Percentiles rank a stretch among this genome's conserved stretches.
phyloP scores from a whole-genome alignment of 2,797 vertebrate species.

The Ceyx erithaca region DNA sequence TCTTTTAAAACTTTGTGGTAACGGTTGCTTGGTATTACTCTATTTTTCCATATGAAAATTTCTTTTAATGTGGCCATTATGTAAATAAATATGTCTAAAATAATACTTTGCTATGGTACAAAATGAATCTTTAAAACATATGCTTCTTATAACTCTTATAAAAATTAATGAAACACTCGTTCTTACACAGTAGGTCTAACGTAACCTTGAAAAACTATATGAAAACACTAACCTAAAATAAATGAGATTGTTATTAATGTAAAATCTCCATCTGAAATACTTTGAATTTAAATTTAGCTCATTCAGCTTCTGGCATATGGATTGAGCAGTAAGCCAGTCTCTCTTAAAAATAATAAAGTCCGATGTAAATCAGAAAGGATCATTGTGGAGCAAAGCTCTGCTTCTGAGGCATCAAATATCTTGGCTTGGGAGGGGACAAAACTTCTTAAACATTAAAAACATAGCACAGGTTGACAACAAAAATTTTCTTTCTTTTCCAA shows the following conservation, averaged over 20 bases:
- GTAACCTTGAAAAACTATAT: slow-evolving; percentile 47
- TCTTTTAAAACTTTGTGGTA: neutral
- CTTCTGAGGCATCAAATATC: neutral
- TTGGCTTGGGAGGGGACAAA: neutral
- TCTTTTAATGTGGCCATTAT: slow-evolving; percentile 47
- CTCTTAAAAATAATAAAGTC: neutral
- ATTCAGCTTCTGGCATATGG: neutral
- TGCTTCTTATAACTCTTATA: slow-evolving; percentile 62
- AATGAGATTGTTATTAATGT: slow-evolving; percentile 36
- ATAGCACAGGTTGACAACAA: neutral
- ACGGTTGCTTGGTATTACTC: neutral
- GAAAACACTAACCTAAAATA: slow-evolving; percentile 34
- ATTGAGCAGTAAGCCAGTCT: neutral
- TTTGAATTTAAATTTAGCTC: slow-evolving; percentile 33
- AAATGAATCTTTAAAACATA: slow-evolving; percentile 60
- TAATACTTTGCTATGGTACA: slow-evolving; percentile 26
- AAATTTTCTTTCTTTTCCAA: neutral
- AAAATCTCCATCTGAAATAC: slow-evolving; percentile 18
- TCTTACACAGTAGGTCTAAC: neutral
- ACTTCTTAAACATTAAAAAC: neutral
- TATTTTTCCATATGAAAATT: slow-evolving; percentile 46
- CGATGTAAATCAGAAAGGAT: neutral
- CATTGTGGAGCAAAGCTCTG: neutral
- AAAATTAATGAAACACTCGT: slow-evolving; percentile 69
- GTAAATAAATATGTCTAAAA: slow-evolving; percentile 61